Evolutionary conservation across 2,797 vertebrate species (phyloP).

Genomic region (Adelosebastes latens): DNA sequence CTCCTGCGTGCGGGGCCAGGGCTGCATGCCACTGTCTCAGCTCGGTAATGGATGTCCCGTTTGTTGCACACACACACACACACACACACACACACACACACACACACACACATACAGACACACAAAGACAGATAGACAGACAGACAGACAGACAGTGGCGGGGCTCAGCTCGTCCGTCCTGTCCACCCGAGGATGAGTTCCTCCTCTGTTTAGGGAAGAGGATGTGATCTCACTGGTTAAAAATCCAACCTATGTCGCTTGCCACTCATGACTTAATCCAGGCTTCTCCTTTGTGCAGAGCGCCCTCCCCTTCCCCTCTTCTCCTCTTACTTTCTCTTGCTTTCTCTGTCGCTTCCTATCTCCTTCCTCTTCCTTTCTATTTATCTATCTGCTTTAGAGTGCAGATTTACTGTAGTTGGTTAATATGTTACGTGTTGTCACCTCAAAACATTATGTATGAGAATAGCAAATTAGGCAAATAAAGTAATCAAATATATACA

Average conservation of each 20-base stretch:
- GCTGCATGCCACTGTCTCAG: conserved; percentile 68
- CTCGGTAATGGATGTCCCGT: conserved; percentile 68
- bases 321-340: conserved; percentile 65
- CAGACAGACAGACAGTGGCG: conserved; percentile 59
- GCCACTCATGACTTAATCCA: conserved; percentile 89
- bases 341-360: conserved; percentile 31
- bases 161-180: conserved; percentile 56
- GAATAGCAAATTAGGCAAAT: background rate
- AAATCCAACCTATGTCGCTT: conserved; percentile 93
- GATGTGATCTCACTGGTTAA: conserved; percentile 93
- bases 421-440: background rate
- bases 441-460: background rate
- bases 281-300: conserved; percentile 84
- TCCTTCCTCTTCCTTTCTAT: background rate
- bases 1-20: conserved; percentile 51
- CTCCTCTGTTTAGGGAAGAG: conserved; percentile 87
- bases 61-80: conserved; percentile 43
- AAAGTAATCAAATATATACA: background rate
- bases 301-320: conserved; percentile 71
- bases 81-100: conserved; percentile 18
- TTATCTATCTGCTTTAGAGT: background rate
- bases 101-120: conserved; percentile 5
- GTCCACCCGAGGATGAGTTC: conserved; percentile 83
- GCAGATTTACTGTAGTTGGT: background rate
- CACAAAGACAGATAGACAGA: conserved; percentile 19